Conservation (phyloP, 2,888 invertebrate genomes). For the Nymphalis c-album region DNA sequence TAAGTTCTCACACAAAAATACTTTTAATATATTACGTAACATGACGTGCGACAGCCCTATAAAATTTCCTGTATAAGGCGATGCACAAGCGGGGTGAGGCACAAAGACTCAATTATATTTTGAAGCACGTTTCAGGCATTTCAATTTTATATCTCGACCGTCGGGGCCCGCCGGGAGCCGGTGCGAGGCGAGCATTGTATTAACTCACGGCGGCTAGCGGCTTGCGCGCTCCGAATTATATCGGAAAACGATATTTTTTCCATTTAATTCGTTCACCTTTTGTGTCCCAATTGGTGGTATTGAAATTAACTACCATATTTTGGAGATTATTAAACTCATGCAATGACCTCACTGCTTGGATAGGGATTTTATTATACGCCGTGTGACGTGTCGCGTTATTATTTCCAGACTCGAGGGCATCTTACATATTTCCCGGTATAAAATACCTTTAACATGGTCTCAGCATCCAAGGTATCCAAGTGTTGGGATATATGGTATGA, state of each 20-base stretch:
- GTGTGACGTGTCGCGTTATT: no score
- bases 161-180: slow-evolving; percentile 30
- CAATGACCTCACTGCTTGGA: neutral
- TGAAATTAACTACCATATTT: neutral
- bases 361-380: no score
- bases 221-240: slow-evolving; percentile 22
- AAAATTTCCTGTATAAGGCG: slow-evolving; percentile 27
- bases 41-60: slow-evolving; percentile 5
- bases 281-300: slow-evolving; percentile 9
- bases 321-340: neutral
- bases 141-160: slow-evolving; percentile 45
- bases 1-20: no score
- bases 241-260: slow-evolving; percentile 36
- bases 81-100: slow-evolving; percentile 24
- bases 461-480: no score
- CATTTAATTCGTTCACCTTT: slow-evolving; percentile 19
- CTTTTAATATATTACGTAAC: neutral
- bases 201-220: slow-evolving; percentile 17
- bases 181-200: slow-evolving; percentile 13
- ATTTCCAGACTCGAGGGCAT: no score
- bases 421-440: no score
- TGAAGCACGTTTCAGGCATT: slow-evolving; percentile 50
- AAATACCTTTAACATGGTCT: no score
- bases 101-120: slow-evolving; percentile 48
- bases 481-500: no score